Percentiles rank a stretch among this genome's conserved stretches.
Conservation (phyloP, 2,797 vertebrate genomes). For the Tokudaia tokunoshimensis region DNA sequence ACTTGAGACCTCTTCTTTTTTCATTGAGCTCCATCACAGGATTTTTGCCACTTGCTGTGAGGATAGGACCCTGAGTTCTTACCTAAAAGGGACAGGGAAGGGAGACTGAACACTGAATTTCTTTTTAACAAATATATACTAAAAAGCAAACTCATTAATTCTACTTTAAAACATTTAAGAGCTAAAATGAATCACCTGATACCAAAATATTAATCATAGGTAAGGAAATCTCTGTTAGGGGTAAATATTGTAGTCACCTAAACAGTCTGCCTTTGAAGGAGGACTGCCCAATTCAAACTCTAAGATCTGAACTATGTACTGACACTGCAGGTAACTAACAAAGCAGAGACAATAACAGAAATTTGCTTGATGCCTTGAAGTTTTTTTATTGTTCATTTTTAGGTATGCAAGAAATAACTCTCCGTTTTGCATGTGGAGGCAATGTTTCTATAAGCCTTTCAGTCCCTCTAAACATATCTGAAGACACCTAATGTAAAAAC, state of each 20-base stretch:
- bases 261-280: neutral
- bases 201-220: constrained; percentile 33
- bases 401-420: constrained; percentile 24
- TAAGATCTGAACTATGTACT: neutral
- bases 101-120: constrained; percentile 35
- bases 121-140: constrained; percentile 46
- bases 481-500: constrained; percentile 24
- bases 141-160: constrained; percentile 46
- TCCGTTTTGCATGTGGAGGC: neutral
- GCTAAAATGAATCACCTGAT: neutral
- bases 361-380: neutral
- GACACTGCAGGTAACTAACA: constrained; percentile 9
- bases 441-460: constrained; percentile 40
- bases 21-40: constrained; percentile 99
- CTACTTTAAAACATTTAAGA: constrained; percentile 34
- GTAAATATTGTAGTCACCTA: neutral
- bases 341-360: neutral
- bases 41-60: constrained; percentile 99
- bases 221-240: neutral
- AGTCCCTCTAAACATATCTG: constrained; percentile 34
- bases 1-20: constrained; percentile 98
- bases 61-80: constrained; percentile 99
- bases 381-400: constrained; percentile 35
- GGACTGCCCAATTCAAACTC: neutral
- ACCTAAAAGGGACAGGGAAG: constrained; percentile 88